phyloP scores from a whole-genome alignment of 2,888 invertebrate species.

The Pristionchus japonicus region DNA sequence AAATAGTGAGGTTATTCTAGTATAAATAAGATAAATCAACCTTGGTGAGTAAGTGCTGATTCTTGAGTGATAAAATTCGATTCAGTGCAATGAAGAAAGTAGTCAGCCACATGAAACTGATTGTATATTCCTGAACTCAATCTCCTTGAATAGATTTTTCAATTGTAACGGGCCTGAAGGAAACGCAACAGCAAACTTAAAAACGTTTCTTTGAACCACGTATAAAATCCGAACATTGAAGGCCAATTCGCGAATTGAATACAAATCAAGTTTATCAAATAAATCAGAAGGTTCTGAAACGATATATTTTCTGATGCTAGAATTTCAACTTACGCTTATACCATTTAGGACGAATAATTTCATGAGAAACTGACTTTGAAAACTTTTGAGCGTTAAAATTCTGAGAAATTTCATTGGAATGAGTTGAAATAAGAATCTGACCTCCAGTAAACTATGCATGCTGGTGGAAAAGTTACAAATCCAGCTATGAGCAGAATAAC shows the following conservation, averaged over 20 bases:
- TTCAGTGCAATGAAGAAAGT: not conserved
- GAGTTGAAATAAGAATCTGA: too few species aligned
- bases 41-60: not conserved
- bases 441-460: not conserved
- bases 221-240: not conserved
- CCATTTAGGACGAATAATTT: not conserved
- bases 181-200: not conserved
- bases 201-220: not conserved
- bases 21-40: not conserved
- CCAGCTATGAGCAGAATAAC: not conserved
- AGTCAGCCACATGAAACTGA: not conserved
- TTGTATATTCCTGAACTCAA: not conserved
- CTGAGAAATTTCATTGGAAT: not conserved
- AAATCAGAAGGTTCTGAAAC: not conserved
- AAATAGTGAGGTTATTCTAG: too few species aligned
- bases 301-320: not conserved
- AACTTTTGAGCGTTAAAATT: not conserved
- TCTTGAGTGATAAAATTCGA: not conserved
- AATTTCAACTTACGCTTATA: not conserved
- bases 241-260: not conserved
- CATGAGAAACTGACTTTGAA: not conserved
- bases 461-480: not conserved
- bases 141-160: too few species aligned
- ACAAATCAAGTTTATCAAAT: not conserved
- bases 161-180: not conserved